Evolutionary conservation across 2,888 invertebrate genomes (phyloP).

Genomic region (Sminthurides aquaticus): DNA sequence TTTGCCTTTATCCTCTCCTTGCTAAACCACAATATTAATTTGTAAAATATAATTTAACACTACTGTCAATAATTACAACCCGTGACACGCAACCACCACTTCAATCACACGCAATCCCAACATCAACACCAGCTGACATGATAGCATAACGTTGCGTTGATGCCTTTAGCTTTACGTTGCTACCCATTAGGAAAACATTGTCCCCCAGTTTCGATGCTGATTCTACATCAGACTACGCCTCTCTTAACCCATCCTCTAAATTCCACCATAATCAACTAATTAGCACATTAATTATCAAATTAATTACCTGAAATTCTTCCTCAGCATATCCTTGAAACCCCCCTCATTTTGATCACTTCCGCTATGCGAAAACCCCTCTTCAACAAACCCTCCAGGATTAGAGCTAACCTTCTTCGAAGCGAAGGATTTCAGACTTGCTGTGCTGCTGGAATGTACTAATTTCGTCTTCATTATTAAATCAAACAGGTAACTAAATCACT

Average conservation of each 20-base stretch:
- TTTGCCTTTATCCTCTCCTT: constrained; percentile 47
- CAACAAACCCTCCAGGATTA: background rate
- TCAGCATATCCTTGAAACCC: background rate
- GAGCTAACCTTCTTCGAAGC: background rate
- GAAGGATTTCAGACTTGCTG: constrained; percentile 19
- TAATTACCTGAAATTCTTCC: constrained; percentile 14
- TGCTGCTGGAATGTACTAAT: constrained; percentile 35
- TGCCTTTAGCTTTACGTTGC: no score
- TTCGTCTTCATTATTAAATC: constrained; percentile 28
- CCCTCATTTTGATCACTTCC: background rate
- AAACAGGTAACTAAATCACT: background rate
- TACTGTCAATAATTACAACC: no score
- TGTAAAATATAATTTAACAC: background rate
- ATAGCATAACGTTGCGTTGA: no score
- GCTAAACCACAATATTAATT: background rate
- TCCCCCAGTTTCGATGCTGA: background rate
- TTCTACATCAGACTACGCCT: no score
- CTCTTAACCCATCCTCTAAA: background rate
- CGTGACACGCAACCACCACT: no score
- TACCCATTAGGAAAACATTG: background rate
- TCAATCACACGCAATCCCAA: no score
- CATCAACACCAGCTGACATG: no score
- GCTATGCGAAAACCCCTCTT: background rate
- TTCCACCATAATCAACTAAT: background rate
- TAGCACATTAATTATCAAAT: background rate